Conservation (phyloP, 1,140 invertebrate species). For the Gryllus bimaculatus region DNA sequence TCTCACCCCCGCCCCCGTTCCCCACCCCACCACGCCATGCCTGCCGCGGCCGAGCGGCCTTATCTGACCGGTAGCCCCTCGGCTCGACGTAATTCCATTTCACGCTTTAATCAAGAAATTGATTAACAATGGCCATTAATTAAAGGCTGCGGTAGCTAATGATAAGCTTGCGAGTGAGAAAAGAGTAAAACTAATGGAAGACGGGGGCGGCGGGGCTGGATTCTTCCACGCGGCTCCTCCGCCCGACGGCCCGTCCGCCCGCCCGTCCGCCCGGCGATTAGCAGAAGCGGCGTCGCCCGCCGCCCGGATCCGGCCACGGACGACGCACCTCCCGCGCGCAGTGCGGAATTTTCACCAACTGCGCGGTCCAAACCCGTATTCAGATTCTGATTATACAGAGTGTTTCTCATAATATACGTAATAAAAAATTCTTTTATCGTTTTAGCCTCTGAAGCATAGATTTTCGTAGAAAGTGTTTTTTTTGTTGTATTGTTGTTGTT, state of each 20-base stretch:
- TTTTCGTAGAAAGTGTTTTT: too few relatives aligned
- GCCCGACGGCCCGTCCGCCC: too few relatives aligned
- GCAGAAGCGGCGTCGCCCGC: background rate
- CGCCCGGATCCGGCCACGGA: too few relatives aligned
- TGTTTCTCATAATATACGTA: too few relatives aligned
- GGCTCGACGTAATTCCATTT: background rate
- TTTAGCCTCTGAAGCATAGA: too few relatives aligned
- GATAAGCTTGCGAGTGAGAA: background rate
- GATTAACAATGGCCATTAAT: constrained; percentile 5
- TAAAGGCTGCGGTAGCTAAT: constrained; percentile 1
- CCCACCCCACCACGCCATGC: background rate
- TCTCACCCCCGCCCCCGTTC: too few relatives aligned
- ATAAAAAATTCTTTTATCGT: too few relatives aligned
- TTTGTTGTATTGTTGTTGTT: too few relatives aligned
- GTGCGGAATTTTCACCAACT: background rate
- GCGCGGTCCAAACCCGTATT: background rate
- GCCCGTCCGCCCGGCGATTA: background rate
- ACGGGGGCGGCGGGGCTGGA: background rate
- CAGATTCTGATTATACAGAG: too few relatives aligned
- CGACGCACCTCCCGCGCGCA: too few relatives aligned
- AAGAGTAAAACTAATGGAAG: constrained; percentile 5
- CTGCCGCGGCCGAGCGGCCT: background rate
- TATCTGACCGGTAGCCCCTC: constrained; percentile 2
- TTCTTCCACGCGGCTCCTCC: background rate
- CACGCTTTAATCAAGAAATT: constrained; percentile 5